Base-by-base conservation (phyloP, 2,888 invertebrate species). In the Seladonia tumulorum region DNA sequence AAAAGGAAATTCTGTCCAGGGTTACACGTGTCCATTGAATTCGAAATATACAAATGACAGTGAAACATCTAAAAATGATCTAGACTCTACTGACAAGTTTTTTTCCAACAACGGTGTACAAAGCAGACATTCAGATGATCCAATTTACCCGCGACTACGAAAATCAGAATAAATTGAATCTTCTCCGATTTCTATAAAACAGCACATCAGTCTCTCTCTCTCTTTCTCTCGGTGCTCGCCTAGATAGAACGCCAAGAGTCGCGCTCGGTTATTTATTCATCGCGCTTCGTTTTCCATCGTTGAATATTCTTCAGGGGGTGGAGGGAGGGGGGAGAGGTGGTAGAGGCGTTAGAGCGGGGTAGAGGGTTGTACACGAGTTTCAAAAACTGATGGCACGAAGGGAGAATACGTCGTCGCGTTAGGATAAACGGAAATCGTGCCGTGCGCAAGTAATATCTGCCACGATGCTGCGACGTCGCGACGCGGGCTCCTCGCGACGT, bases 361-460 rank as follows among this genome's bases (percentile, higher is more conserved):
- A 0, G 7, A 22, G 49, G 22, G 22, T 8, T 22, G 22, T 22
- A 2, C 49, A 22, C 22, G 22, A 8, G 5, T 60, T 60, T 60
- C 14, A 25, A 60, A 60, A 60, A 60, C n/a, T 60, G 60, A 25
- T 25, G 60, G n/a, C 25, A n/a, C 60, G 14, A 12, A 25, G 25
- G 14, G 25, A 60, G 25, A n/a, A 60, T 25, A n/a, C 57, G 39
- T 68, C 42, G 72, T 16, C 49, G 63, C 25, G 42, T 72, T 72
- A 66, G 53, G 68, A 68, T 53, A 22, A 80, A 53, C 68, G 53
- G 60, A 60, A 53, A 42, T 76, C 53, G 68, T 66, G 29, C 66
- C 75, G 68, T 35, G 22, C 66, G 68, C 68, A 10, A 10, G 70
- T 76, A 76, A 60, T 72, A 81, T 72, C 78, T 49, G 60, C 42